phyloP scores from a whole-genome alignment of 2,888 invertebrate species.

The Oscheius sp. region DNA sequence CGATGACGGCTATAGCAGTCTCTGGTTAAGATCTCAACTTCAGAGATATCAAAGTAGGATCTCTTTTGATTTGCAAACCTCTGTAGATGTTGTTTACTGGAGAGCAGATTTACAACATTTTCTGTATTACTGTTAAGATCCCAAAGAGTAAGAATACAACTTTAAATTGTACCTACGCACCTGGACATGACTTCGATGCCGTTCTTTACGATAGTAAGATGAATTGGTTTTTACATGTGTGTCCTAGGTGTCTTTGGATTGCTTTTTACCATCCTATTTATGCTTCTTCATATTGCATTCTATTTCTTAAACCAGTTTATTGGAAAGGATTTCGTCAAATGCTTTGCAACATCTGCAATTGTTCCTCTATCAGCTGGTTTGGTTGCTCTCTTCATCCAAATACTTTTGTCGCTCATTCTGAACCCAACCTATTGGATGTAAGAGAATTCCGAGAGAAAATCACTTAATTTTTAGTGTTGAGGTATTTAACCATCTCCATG shows the following conservation, averaged over 20 bases:
- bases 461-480: neutral
- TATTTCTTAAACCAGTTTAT: constrained; percentile 2
- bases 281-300: neutral
- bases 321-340: constrained; percentile 12
- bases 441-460: neutral
- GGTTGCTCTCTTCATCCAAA: neutral
- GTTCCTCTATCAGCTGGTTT: neutral
- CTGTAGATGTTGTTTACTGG: constrained; percentile 13
- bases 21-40: neutral
- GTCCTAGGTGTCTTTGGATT: neutral
- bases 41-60: too few species aligned
- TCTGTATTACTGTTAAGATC: neutral
- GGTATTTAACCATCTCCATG: neutral
- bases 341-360: neutral
- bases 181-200: neutral
- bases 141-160: neutral
- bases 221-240: too few species aligned
- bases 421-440: neutral
- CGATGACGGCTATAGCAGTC: neutral
- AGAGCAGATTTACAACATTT: neutral
- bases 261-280: neutral
- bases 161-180: neutral
- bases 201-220: neutral
- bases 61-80: neutral
- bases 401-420: neutral